Percentiles rank a stretch among this genome's conserved stretches.
Conservation (phyloP, 2,113 vertebrate genomes). For the Bagarius yarrelli region DNA sequence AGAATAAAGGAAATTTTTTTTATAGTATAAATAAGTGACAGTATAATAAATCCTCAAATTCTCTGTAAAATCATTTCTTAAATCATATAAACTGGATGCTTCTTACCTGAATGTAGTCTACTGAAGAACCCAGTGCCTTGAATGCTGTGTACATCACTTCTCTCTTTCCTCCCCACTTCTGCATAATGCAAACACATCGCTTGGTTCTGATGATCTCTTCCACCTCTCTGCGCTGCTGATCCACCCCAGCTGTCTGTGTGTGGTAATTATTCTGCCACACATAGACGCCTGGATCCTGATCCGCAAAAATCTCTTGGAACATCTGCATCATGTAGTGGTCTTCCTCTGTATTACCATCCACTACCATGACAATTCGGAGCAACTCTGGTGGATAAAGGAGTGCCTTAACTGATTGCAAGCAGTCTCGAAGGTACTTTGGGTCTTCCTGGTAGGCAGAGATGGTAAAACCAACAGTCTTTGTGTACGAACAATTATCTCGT, state of each 20-base stretch:
- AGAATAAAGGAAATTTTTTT: not conserved
- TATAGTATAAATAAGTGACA: not conserved
- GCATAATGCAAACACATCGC: constrained; percentile 85
- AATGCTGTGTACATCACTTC: constrained; percentile 94
- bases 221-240: constrained; percentile 73
- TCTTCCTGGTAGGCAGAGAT: constrained; percentile 89
- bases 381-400: no score
- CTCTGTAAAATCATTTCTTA: not conserved
- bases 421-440: constrained; percentile 80
- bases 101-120: constrained; percentile 85
- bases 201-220: constrained; percentile 77
- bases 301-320: constrained; percentile 83
- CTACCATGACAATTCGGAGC: constrained; percentile 83
- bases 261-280: constrained; percentile 87
- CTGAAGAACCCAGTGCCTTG: constrained; percentile 76
- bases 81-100: not conserved
- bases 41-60: not conserved
- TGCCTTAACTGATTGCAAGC: constrained; percentile 75
- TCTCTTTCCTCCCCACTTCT: constrained; percentile 89
- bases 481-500: no score
- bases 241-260: constrained; percentile 51
- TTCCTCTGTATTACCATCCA: constrained; percentile 81
- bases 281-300: constrained; percentile 75
- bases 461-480: constrained; percentile 83
- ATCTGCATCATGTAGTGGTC: no score